Base-by-base conservation (phyloP, 1,140 invertebrate genomes). In the Zophobas atratus region DNA sequence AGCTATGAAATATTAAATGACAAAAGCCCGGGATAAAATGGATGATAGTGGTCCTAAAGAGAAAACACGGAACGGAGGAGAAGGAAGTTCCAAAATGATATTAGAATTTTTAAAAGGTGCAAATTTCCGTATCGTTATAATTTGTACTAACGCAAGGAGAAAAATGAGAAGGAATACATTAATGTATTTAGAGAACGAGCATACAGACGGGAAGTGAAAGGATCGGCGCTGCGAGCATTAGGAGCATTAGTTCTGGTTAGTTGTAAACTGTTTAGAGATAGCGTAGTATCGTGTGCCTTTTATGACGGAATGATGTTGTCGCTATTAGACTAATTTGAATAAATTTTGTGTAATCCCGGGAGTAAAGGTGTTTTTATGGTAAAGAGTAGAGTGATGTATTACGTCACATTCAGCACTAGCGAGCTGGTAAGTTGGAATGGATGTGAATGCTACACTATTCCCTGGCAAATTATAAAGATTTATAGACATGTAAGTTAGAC, bases 401-500 rank as follows among this genome's bases (percentile, higher is more conserved):
- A 79, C 77, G 75, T 81, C 75, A 81, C 80, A 79, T 74, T 79
- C 72, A 79, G 77, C 63, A 71, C 71, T 81, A 78, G 72, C 51
- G 53, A 75, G 75, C 73, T 79, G 75, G 75, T 74, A 78, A 78
- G 71, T 80, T 78, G 48, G 75, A 77, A 80, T 76, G 73, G 76
- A 67, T 73, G 74, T 76, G 73, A 81, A 81, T 81, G 79, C 74
- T 81, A 79, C 76, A 72, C 75, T 78, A 75, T 79, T 80, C 73
- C 51, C 73, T 79, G 55, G 67, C 76, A 81, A 81, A 81, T 81
- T 81, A 81, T 76, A 67, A 81, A 80, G 80, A 81, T 82, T 80
- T 82, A 82, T 82, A 79, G 57, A 79, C 77, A 77, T 77, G 67
- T 77, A 80, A 79, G 76, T 72, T 77, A 82, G 77, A 79, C 51